phyloP scores from a whole-genome alignment of 1,140 invertebrate genomes.

The Trichogramma pretiosum region DNA sequence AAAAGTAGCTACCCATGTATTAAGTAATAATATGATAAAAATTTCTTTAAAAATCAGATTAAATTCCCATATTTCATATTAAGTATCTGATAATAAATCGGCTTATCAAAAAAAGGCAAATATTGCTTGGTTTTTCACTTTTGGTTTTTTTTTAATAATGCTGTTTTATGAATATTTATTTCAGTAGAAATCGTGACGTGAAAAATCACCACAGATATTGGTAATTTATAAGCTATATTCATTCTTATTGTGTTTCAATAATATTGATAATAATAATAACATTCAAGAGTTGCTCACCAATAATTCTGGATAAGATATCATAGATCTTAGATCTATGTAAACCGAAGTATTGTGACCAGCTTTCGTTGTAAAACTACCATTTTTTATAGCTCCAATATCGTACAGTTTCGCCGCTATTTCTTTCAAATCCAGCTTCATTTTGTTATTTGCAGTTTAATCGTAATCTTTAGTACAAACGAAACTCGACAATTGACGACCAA shows the following conservation, averaged over 20 bases:
- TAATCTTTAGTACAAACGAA: no score
- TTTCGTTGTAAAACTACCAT: conserved; percentile 88
- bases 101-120: no score
- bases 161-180: conserved; percentile 1
- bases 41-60: conserved; percentile 31
- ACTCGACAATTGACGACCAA: no score
- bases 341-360: conserved; percentile 84
- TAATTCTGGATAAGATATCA: conserved; percentile 80
- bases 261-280: conserved; percentile 21
- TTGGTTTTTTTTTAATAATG: no score
- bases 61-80: no score
- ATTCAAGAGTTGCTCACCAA: no score
- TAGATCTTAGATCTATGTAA: conserved; percentile 87
- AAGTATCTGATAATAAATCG: no score
- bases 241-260: background rate
- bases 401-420: conserved; percentile 48
- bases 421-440: conserved; percentile 38
- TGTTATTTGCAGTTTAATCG: no score
- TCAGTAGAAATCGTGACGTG: conserved; percentile 6
- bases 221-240: conserved; percentile 4
- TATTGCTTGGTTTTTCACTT: no score
- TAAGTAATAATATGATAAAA: conserved; percentile 4
- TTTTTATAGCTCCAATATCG: conserved; percentile 71
- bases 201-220: conserved; percentile 7
- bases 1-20: no score